Evolutionary conservation across 1,140 invertebrate genomes (phyloP).

Genomic region (Tetramorium simillimum): DNA sequence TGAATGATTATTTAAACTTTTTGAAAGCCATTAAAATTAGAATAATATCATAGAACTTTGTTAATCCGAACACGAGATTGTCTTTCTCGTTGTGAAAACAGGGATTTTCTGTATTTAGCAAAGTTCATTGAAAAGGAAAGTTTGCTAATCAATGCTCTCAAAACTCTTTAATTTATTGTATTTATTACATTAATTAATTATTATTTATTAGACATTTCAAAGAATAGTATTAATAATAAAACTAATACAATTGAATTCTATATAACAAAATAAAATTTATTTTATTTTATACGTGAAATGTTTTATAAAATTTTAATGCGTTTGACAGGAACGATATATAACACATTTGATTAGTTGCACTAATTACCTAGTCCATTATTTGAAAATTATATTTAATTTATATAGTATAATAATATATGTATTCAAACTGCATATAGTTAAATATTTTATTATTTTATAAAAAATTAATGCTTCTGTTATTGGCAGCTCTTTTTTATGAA

Average conservation of each 20-base stretch:
- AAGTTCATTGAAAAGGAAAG: background rate
- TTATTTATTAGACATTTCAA: background rate
- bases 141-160: background rate
- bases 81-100: slow-evolving; percentile 2
- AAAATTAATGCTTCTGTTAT: background rate
- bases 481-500: background rate
- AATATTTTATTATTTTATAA: background rate
- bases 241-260: background rate
- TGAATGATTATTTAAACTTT: slow-evolving; percentile 16
- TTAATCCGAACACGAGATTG: slow-evolving; percentile 16
- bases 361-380: background rate
- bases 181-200: background rate
- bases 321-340: background rate
- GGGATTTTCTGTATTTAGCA: background rate
- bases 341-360: background rate
- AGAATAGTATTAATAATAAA: background rate
- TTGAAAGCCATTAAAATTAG: slow-evolving; percentile 28
- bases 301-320: background rate
- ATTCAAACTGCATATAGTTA: background rate
- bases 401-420: background rate
- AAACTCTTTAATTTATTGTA: background rate
- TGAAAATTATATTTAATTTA: background rate
- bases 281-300: background rate
- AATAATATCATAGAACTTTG: background rate
- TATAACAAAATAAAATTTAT: background rate